phyloP scores from a whole-genome alignment of 2,113 vertebrate genomes.

The Dendrocopos noguchii region DNA sequence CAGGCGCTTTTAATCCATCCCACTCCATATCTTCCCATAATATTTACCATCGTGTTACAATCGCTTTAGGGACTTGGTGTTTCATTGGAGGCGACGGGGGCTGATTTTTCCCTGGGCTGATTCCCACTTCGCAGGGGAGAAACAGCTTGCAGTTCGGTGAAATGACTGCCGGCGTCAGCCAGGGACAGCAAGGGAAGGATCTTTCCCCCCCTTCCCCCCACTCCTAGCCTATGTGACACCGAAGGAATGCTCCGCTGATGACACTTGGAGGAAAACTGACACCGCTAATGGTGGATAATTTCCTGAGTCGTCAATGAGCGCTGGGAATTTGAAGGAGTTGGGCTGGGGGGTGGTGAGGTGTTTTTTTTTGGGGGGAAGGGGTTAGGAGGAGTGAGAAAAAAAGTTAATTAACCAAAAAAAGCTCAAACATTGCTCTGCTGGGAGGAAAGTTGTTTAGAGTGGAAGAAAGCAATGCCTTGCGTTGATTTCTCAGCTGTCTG shows the following conservation, averaged over 20 bases:
- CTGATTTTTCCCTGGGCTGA: not conserved
- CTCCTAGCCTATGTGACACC: not conserved
- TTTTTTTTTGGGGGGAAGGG: no score
- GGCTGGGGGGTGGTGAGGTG: no score
- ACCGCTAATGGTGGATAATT: not conserved
- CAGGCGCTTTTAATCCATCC: conserved; percentile 31
- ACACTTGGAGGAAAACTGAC: not conserved
- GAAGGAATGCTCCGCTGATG: not conserved
- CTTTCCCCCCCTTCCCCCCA: not conserved
- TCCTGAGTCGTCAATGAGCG: not conserved
- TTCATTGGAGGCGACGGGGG: not conserved
- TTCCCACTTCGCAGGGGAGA: rapidly evolving
- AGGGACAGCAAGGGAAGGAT: not conserved
- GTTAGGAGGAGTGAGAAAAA: not conserved
- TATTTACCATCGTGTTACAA: not conserved
- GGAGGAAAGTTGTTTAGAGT: not conserved
- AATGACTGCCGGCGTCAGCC: not conserved
- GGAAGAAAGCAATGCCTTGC: not conserved
- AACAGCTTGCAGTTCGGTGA: not conserved
- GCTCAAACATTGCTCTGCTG: not conserved
- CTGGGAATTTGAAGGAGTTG: not conserved
- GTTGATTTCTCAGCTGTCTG: conserved; percentile 35
- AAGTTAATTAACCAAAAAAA: conserved; percentile 49
- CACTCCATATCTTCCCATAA: not conserved
- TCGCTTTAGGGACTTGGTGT: not conserved